Evolutionary conservation across 2,888 invertebrate genomes (phyloP).

Genomic region (Pteria penguin): DNA sequence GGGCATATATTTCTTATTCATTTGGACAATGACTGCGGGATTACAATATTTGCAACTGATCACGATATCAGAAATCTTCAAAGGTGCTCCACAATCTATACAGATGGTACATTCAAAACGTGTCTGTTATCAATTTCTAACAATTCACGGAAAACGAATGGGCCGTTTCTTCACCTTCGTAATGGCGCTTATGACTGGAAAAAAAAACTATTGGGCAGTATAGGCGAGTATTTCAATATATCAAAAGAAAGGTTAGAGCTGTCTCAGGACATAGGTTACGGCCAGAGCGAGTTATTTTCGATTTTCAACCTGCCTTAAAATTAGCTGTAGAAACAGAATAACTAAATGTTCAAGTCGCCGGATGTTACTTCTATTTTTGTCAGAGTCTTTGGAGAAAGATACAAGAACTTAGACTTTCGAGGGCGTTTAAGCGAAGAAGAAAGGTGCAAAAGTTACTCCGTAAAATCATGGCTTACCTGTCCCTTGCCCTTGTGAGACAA

Average conservation of each 20-base stretch:
- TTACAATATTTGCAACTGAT: conserved; percentile 13
- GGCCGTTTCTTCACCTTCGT: conserved; percentile 16
- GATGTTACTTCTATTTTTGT: conserved; percentile 23
- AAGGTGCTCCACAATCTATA: conserved; percentile 18
- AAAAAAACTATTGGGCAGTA: too few species aligned
- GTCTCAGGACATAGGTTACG: conserved; percentile 4
- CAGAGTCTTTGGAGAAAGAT: too few species aligned
- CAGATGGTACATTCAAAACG: conserved; percentile 33
- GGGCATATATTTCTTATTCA: conserved; percentile 13
- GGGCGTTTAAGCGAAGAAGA: too few species aligned
- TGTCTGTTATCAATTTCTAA: conserved; percentile 18
- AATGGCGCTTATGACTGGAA: conserved; percentile 9
- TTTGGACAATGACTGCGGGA: conserved; percentile 25
- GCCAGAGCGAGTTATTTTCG: conserved; percentile 6
- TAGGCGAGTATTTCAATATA: conserved; percentile 20
- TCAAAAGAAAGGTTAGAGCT: neutral
- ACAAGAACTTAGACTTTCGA: too few species aligned
- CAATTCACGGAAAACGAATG: conserved; percentile 19
- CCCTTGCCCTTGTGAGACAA: conserved; percentile 9
- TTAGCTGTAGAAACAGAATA: conserved; percentile 25
- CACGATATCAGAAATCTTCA: conserved; percentile 3
- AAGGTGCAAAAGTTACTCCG: too few species aligned
- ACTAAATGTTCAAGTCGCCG: neutral
- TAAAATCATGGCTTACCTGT: conserved; percentile 23
- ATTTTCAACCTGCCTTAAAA: conserved; percentile 17